Evolutionary conservation across 2,797 vertebrate genomes (phyloP), one percentile per base, ranked within the genome.

Genomic region (Vultur gryphus): DNA sequence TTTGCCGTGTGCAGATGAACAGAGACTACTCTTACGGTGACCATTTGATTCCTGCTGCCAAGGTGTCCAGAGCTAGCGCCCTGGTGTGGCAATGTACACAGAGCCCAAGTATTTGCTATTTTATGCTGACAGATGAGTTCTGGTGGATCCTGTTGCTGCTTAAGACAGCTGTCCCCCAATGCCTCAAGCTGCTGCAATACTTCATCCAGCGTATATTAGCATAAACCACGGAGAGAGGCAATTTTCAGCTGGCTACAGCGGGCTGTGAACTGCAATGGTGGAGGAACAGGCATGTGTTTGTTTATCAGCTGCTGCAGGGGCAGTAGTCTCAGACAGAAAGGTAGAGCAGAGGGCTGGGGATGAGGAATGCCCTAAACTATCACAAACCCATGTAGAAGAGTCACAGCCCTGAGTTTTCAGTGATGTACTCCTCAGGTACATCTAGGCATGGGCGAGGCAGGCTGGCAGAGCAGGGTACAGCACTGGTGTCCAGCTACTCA

Each of bases 31-130:
- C 9, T 35, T 57, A 18, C 0, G 0, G 17, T 71, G 23, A 26
- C 33, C 62, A 13, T 33, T 44, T 67, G 44, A 75, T 43, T 87
- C 33, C 13, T 57, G 28, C 52, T 76, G n/a, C 43, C 46, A 49
- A 1, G 37, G 41, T 25, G 57, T 84, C 16, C 59, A 16, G 33
- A 57, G 24, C 37, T 37, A 39, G 41, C 39, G 33, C 39, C 41
- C 33, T 65, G 54, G 8, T 72, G 14, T 69, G 62, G 43, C 46
- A 43, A 20, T 0, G 0, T 31, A 23, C 0, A 1, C 29, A 76
- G 54, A 84, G 29, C 3, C 26, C 55, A 29, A 37, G 20, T 59
- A 35, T 59, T 87, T 89, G 20, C n/a, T 77, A 3, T 62, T 73
- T 92, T 81, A n/a, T 61, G 33, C 43, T 69, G 41, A 35, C 19